Percentiles rank a stretch among this genome's conserved stretches.
Evolutionary conservation across 2,888 invertebrate species (phyloP).

Genomic region (Frankliniella intonsa): DNA sequence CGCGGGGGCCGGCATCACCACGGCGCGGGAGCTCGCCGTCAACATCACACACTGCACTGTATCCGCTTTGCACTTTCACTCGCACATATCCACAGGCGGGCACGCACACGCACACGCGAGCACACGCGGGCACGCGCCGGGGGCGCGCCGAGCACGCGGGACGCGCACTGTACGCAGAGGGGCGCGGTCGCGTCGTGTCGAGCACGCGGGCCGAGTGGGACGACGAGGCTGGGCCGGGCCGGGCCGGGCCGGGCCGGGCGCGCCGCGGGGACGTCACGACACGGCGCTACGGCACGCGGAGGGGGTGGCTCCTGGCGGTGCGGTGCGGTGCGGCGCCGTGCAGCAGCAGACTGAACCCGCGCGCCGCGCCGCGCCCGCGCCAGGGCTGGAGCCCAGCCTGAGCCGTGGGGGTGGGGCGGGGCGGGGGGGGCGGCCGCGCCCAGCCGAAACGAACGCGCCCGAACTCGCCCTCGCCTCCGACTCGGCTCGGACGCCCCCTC

Average conservation of each 20-base stretch:
- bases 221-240: no score
- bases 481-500: not conserved
- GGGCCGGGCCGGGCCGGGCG: not conserved
- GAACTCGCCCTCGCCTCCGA: not conserved
- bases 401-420: not conserved
- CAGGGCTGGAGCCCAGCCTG: not conserved
- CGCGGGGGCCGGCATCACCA: not conserved
- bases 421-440: not conserved
- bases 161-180: no score
- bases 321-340: not conserved
- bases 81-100: not conserved
- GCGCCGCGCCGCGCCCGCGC: not conserved
- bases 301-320: not conserved
- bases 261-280: not conserved
- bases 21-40: not conserved
- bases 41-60: not conserved
- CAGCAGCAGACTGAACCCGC: slow-evolving; percentile 2
- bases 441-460: not conserved
- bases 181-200: not conserved
- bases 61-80: slow-evolving; percentile 17
- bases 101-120: not conserved
- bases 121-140: not conserved
- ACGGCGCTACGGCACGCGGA: not conserved
- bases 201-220: not conserved
- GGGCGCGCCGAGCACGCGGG: not conserved